Evolutionary conservation across 2,113 vertebrate species (phyloP), one percentile per base, ranked within the genome.

Genomic region (Antechinus stuartii): DNA sequence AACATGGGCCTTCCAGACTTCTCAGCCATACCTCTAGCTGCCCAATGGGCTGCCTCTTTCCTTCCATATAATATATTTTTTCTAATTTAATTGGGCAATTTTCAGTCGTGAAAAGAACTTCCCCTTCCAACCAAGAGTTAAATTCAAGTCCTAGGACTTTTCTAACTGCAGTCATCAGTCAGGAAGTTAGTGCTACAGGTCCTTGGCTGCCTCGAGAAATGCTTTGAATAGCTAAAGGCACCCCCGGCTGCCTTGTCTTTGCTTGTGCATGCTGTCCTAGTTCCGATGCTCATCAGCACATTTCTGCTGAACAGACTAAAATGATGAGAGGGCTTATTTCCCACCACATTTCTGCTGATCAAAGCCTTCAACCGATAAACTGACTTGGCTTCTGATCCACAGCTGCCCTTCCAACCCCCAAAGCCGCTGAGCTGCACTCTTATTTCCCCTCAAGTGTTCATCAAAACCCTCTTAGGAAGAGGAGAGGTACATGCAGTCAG

Each of bases 301-400:
- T 84, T 84, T 84, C 68, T 84, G 68, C 68, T 84, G 68, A 84
- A 84, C 68, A 84, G 68, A 84, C 68, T 84, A 84, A 84, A 84
- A 84, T 84, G 68, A 84, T 84, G 68, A 84, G 68, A 84, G 68
- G 68, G 68, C 68, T 84, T 84, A 84, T 84, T 84, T 84, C 68
- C n/a, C 68, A 84, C 68, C 68, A 84, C 68, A 84, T 84, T 84
- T 84, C 68, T 84, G 68, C 68, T 84, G 68, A 84, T 84, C 68
- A 84, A 84, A 84, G 68, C 68, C 68, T 84, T 42, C 68, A 84
- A 42, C 68, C 19, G 68, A 84, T 23, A 84, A 84, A 84, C 68
- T 84, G 68, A 84, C 68, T 84, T 84, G 68, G 68, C 68, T 84
- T 84, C 68, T 84, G 68, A 84, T 84, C 68, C 68, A 84, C 68